These are phyloP conservation scores for Choloepus hoffmanni DNA, from an alignment of 2,113 vertebrate genomes.

Conservation along the genomic window DNA sequence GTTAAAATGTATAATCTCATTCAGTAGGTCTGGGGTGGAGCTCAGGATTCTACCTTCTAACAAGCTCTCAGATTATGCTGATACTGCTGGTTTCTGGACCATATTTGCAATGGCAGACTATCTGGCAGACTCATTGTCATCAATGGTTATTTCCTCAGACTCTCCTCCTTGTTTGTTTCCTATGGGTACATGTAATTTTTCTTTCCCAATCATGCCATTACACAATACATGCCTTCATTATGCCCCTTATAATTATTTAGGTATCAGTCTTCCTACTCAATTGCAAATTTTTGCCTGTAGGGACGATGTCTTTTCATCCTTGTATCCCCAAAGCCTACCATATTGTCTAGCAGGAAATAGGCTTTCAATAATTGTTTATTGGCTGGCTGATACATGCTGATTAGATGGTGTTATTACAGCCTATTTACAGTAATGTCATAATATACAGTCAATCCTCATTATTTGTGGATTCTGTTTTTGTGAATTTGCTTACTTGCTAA, in stretches of 20 bases:
- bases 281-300: neutral
- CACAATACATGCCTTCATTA: neutral
- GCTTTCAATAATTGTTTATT: constrained; percentile 48
- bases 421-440: neutral
- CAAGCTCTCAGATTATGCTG: neutral
- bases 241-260: neutral
- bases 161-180: neutral
- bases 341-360: constrained; percentile 27
- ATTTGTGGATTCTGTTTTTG: no score
- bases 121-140: neutral
- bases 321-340: neutral
- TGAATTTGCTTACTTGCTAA: no score
- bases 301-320: neutral
- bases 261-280: neutral
- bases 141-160: neutral
- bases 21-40: neutral
- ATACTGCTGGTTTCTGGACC: neutral
- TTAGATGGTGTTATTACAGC: neutral
- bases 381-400: neutral
- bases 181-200: neutral
- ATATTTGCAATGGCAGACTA: neutral
- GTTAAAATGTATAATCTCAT: neutral
- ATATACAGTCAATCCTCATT: no score
- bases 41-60: neutral
- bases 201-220: neutral